Evolutionary conservation across 2,888 invertebrate species (phyloP), one percentile per base, ranked within the genome.

Genomic region (Aphidius colemani): DNA sequence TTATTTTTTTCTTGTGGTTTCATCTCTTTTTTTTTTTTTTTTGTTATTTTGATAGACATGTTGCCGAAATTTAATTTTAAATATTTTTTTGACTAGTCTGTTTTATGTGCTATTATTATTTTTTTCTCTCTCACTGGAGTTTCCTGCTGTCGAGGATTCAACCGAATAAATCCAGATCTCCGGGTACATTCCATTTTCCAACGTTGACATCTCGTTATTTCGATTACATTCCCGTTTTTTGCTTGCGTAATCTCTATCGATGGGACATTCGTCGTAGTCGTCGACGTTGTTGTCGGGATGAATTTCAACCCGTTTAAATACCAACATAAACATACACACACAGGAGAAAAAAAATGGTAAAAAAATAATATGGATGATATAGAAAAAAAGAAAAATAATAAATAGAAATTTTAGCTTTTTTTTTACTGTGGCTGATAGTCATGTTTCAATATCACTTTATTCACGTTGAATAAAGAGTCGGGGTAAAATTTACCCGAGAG

Each of bases 131-230:
- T 55, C 57, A 30, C 55, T 60, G 43, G 65, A 11, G 61, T 41
- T 65, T 65, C 53, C 58, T 65, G 58, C 56, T 46, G 58, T 51
- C 65, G 50, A 46, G 65, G 46, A 57, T 57, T 46, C 57, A 53
- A 61, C 65, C 63, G 66, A 63, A 70, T 71, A 68, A 71, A 73
- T 72, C 66, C 67, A 56, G 57, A 63, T 59, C 61, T 67, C 64
- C 58, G 62, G 30, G 59, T 57, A 64, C 61, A 65, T 70, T 69
- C 64, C 66, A 69, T 73, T 71, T 67, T 66, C 53, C 66, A 66
- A 58, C 68, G 70, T 72, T 72, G 73, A 74, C 72, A 70, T 74
- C 70, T 72, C 70, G 73, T 74, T 75, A 72, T 72, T 73, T 72
- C 72, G 72, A 75, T 74, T 72, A 74, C 71, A 70, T 70, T 70